These are phyloP conservation scores for Geotrypetes seraphini DNA, from an alignment of 2,797 vertebrate genomes.

Conservation along the genomic window DNA sequence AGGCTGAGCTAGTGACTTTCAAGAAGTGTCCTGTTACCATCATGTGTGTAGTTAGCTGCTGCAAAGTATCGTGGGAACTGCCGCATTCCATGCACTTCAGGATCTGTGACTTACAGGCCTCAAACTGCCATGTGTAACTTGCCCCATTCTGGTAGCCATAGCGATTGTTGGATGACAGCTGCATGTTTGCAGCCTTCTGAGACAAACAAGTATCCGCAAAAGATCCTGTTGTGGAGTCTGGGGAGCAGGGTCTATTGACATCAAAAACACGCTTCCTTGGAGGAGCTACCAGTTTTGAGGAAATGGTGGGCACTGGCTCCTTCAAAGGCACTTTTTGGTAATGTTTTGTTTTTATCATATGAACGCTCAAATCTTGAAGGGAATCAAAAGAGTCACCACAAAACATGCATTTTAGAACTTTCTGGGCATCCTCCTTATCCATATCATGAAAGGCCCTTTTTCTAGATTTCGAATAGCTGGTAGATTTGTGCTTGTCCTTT, in stretches of 20 bases:
- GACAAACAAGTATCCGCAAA: conserved; percentile 70
- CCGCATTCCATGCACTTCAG: conserved; percentile 98
- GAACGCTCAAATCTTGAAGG: conserved; percentile 93
- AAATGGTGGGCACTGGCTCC: conserved; percentile 91
- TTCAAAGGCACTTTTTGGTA: conserved; percentile 99
- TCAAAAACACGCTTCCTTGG: conserved; percentile 91
- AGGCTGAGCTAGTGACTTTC: conserved; percentile 95
- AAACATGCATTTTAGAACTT: conserved; percentile 97
- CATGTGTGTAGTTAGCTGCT: conserved; percentile 97
- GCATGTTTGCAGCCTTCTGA: conserved; percentile 62
- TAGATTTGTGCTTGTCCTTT: conserved; percentile 76
- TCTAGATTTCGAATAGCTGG: conserved; percentile 83
- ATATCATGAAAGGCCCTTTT: conserved; percentile 91
- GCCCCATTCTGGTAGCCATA: conserved; percentile 96
- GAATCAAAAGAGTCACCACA: conserved; percentile 97
- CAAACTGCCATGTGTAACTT: conserved; percentile 98
- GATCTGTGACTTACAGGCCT: conserved; percentile 98
- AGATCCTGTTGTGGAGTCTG: conserved; percentile 85
- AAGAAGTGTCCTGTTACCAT: conserved; percentile 98
- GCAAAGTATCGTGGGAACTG: conserved; percentile 91
- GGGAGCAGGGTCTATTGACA: conserved; percentile 83
- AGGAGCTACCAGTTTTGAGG: conserved; percentile 85
- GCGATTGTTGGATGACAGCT: conserved; percentile 79
- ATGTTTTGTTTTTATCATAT: conserved; percentile 99
- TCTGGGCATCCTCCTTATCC: conserved; percentile 96